Conservation (phyloP, 1,140 invertebrate species). For the Apis mellifera region Amel_HAv3.1 CM009945.2:5735501-5736000, state of each 20-base stretch:
- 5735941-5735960: neutral
- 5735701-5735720: conserved; percentile 87
- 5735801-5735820: conserved; percentile 71
- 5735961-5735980: neutral
- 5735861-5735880: neutral
- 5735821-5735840: conserved; percentile 7
- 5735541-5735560: conserved; percentile 18
- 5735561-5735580: neutral
- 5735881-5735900: conserved; percentile 14
- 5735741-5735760: conserved; percentile 85
- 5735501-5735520: conserved; percentile 28
- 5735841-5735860: neutral
- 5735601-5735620: neutral
- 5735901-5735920: neutral
- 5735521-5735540: conserved; percentile 20
- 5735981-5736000: neutral
- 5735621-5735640: neutral
- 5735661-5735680: conserved; percentile 25
- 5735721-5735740: conserved; percentile 88
- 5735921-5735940: conserved; percentile 53
- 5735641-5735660: conserved; percentile 29
- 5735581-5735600: conserved; percentile 1
- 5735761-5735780: conserved; percentile 81
- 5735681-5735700: conserved; percentile 80
- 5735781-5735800: conserved; percentile 79